Base-by-base conservation (phyloP, 1,140 invertebrate species). In the Formica exsecta region DNA sequence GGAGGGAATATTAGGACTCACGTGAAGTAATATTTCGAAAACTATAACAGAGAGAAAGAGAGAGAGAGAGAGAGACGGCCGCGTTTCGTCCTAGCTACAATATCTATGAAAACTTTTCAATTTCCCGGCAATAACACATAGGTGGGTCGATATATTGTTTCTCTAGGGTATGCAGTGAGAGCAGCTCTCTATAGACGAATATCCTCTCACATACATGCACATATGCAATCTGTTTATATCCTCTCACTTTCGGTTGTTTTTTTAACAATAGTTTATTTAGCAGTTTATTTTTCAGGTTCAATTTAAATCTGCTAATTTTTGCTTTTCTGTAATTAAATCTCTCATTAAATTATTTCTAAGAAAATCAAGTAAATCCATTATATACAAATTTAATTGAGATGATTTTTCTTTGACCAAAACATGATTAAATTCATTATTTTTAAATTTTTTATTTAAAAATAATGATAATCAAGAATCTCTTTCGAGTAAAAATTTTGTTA, bases 51-150 rank as follows among this genome's bases (percentile, higher is more conserved):
- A 13, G 11, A n/a, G 65, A 84, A 65, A 16, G 44, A 48, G 11
- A 48, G 41, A 44, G 3, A 48, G 13, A 48, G 44, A 79, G 29
- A 36, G 54, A 54, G 25, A 25, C 48, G 59, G 77, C 3, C 86
- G 77, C 65, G 4, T 51, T 25, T 48, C 59, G 81, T 76, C 29
- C 76, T 32, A 13, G 86, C 74, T 68, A 57, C 79, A 89, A 90
- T 93, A 92, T 91, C 92, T 86, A 84, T 73, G 89, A 92, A 92
- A 93, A 93, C 90, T 92, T 93, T 93, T 86, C 92, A 92, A 92
- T 92, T 93, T 92, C 88, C 90, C 89, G 87, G 86, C 86, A 92
- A 93, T 93, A 93, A 92, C 89, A 92, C 66, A 92, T 92, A 87
- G 87, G 71, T 80, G 44, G 83, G 11, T 86, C 85, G 83, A 80